A percentile compares a stretch with the other conserved stretches of the same genome.
These are phyloP conservation scores for Phrynocephalus guinanensis DNA, from an alignment of 2,797 vertebrate species.

Conservation along the genomic window DNA sequence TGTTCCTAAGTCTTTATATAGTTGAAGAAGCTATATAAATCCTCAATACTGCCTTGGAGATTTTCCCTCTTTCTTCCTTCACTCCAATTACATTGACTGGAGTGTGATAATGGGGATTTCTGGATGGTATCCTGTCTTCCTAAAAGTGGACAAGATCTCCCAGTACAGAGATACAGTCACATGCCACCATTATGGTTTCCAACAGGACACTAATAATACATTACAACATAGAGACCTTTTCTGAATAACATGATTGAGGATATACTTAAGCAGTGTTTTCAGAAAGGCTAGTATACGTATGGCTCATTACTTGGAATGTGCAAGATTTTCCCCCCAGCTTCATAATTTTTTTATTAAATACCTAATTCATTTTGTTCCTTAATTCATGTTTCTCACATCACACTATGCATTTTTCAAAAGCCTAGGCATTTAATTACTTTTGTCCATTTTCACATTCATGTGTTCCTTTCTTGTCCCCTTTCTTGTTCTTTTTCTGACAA, in stretches of 20 bases:
- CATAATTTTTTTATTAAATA: neutral
- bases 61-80: no score
- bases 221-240: neutral
- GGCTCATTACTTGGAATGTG: neutral
- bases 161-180: neutral
- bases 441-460: neutral
- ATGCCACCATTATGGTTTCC: neutral
- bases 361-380: neutral
- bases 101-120: neutral
- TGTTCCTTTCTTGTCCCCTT: neutral
- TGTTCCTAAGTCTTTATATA: neutral
- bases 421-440: neutral
- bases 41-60: neutral
- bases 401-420: neutral
- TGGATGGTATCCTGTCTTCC: neutral
- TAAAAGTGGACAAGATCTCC: neutral
- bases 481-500: neutral
- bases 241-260: neutral
- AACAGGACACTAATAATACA: neutral
- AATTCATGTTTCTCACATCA: neutral
- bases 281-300: neutral
- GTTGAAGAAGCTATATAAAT: neutral
- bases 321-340: neutral
- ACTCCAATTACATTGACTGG: neutral
- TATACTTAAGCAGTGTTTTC: neutral